A percentile compares a stretch with the other conserved stretches of the same genome.
Conservation (phyloP, 2,797 vertebrate species). For the Sebastolobus altivelis region DNA sequence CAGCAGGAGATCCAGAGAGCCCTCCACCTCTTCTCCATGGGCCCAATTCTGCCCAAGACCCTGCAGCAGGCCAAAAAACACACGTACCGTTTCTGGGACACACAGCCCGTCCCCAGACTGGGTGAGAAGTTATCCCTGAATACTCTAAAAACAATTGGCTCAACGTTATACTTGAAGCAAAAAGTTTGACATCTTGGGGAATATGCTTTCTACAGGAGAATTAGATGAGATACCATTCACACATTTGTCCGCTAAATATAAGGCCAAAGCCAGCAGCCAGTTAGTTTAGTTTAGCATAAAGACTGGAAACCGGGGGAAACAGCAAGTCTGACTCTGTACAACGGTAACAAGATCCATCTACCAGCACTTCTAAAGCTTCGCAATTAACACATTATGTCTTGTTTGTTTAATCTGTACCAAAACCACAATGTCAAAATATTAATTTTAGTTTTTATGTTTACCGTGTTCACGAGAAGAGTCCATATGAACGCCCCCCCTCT, state of each 20-base stretch:
- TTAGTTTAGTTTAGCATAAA: not conserved
- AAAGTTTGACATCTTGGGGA: not conserved
- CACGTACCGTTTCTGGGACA: conserved; percentile 95
- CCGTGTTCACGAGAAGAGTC: no score
- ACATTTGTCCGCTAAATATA: not conserved
- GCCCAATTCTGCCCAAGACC: conserved; percentile 90
- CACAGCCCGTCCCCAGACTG: conserved; percentile 93
- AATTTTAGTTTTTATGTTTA: no score
- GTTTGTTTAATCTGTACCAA: no score
- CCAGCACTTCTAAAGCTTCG: no score
- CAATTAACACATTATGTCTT: no score
- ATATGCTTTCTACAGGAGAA: not conserved
- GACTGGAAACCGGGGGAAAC: not conserved
- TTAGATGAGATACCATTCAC: not conserved
- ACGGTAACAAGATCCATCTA: no score
- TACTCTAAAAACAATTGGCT: not conserved
- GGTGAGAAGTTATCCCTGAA: conserved; percentile 79
- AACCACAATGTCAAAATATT: no score
- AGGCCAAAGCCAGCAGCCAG: no score
- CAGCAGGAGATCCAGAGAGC: conserved; percentile 98
- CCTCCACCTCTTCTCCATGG: conserved; percentile 94
- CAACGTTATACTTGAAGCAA: not conserved
- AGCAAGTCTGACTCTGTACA: no score
- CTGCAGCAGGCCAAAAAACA: conserved; percentile 92
- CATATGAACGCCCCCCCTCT: no score